These are phyloP conservation scores for Ormia ochracea DNA, from an alignment of 2,888 invertebrate genomes.

Conservation along the genomic window DNA sequence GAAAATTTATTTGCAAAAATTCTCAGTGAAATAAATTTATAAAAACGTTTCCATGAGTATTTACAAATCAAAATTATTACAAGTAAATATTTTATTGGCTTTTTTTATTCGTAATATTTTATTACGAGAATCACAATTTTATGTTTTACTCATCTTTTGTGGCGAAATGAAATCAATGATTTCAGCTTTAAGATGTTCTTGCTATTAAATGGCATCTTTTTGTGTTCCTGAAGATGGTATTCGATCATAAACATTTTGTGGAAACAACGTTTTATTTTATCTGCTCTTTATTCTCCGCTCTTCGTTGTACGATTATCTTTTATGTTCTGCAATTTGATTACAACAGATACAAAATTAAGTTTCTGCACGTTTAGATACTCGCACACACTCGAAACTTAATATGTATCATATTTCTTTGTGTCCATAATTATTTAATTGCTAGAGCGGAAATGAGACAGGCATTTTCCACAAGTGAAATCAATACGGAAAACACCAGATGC, in stretches of 20 bases:
- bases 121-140: conserved; percentile 11
- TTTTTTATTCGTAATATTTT: background rate
- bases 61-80: background rate
- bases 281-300: background rate
- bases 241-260: background rate
- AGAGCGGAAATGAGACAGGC: background rate
- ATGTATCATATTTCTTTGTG: background rate
- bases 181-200: background rate
- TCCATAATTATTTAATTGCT: conserved; percentile 19
- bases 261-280: background rate
- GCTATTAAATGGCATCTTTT: background rate
- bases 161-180: background rate
- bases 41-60: background rate
- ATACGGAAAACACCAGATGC: conserved; percentile 28
- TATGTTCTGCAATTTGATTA: background rate
- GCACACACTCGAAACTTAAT: background rate
- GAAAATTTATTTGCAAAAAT: conserved; percentile 1
- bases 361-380: conserved; percentile 18
- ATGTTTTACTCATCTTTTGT: background rate
- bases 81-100: background rate
- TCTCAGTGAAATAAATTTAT: conserved; percentile 5
- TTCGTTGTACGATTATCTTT: background rate
- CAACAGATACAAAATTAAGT: conserved; percentile 10
- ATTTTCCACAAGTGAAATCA: conserved; percentile 36
- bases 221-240: background rate